These are phyloP conservation scores for Anoplophora glabripennis DNA, from an alignment of 1,140 invertebrate genomes.

Conservation along the genomic window DNA sequence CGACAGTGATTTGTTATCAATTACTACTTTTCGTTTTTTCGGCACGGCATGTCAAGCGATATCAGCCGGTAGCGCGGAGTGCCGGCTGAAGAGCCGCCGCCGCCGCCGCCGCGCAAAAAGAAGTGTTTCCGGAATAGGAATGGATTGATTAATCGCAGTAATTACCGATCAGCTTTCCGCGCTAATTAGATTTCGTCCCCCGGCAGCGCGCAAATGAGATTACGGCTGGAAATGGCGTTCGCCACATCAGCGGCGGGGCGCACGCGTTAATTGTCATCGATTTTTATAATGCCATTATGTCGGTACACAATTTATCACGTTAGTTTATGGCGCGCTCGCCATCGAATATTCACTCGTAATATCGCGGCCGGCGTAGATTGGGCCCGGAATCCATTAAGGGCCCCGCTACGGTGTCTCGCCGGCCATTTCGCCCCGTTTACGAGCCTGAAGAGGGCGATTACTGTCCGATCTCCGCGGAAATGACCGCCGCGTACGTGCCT, in stretches of 20 bases:
- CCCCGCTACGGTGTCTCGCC: slow-evolving; percentile 35
- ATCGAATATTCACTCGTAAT: not conserved
- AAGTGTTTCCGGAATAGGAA: slow-evolving; percentile 43
- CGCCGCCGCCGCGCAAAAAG: slow-evolving; percentile 8
- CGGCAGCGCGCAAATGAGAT: slow-evolving; percentile 46
- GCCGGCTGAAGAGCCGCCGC: slow-evolving; percentile 4
- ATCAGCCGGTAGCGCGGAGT: slow-evolving; percentile 14
- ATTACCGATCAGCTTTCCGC: slow-evolving; percentile 50
- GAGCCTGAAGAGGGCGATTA: slow-evolving; percentile 50
- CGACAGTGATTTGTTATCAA: too few relatives aligned
- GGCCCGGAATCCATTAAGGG: slow-evolving; percentile 42
- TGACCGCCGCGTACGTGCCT: slow-evolving; percentile 40
- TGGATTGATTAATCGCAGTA: slow-evolving; percentile 49
- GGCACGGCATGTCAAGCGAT: not conserved
- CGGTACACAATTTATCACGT: slow-evolving; percentile 46
- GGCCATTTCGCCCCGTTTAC: slow-evolving; percentile 49
- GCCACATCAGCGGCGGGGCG: slow-evolving; percentile 42
- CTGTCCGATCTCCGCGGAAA: slow-evolving; percentile 46
- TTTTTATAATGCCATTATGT: slow-evolving; percentile 49
- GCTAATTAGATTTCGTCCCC: slow-evolving; percentile 50
- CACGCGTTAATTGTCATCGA: slow-evolving; percentile 49
- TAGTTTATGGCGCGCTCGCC: slow-evolving; percentile 18
- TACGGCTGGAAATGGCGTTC: slow-evolving; percentile 46
- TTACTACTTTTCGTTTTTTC: slow-evolving; percentile 8
- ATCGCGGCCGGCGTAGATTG: not conserved